Conservation (phyloP, 1,140 invertebrate genomes). For the Drosophila fuyamai region DNA sequence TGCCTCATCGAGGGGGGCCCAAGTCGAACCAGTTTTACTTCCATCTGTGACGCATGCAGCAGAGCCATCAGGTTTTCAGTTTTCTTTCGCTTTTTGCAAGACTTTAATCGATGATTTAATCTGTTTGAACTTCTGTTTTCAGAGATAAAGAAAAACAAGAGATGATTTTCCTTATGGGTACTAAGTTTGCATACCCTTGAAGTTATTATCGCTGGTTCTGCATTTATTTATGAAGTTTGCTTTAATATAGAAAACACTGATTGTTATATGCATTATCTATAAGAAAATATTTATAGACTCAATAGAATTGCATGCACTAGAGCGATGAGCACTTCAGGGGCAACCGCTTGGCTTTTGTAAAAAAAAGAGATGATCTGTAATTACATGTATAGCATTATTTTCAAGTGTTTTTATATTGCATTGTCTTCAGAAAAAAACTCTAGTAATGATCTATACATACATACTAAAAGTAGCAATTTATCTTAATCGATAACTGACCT, state of each 20-base stretch:
- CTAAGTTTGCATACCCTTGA: constrained; percentile 42
- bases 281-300: constrained; percentile 8
- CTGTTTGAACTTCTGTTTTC: constrained; percentile 33
- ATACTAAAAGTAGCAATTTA: constrained; percentile 5
- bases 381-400: background rate
- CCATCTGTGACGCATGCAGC: constrained; percentile 68
- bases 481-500: constrained; percentile 29
- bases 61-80: constrained; percentile 33
- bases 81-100: constrained; percentile 33
- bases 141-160: constrained; percentile 15
- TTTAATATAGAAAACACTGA: constrained; percentile 5
- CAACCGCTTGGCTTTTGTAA: background rate
- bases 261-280: constrained; percentile 6
- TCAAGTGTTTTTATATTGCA: too few species aligned
- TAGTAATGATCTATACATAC: too few species aligned
- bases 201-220: constrained; percentile 12
- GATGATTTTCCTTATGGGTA: constrained; percentile 1
- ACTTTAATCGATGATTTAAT: constrained; percentile 53
- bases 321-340: constrained; percentile 14
- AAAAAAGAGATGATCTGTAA: background rate
- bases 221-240: constrained; percentile 1
- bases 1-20: constrained; percentile 60
- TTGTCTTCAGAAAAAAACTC: too few species aligned
- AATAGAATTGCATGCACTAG: constrained; percentile 4
- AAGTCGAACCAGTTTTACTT: constrained; percentile 67